These are phyloP conservation scores for Piaya cayana DNA, from an alignment of 2,113 vertebrate species.

Conservation along the genomic window DNA sequence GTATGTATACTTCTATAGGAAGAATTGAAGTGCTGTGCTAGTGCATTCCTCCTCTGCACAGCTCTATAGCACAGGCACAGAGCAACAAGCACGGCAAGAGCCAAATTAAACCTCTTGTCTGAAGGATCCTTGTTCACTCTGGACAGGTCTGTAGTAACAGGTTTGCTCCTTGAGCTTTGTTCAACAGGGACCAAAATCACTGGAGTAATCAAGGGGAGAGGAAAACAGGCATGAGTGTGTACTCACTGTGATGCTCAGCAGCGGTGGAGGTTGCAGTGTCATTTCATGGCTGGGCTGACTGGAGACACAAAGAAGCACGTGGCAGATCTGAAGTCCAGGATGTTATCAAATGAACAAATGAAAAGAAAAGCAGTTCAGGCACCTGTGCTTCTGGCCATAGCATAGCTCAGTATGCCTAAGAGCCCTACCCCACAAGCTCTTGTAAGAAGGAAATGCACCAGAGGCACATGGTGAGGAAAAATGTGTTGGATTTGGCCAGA, in stretches of 20 bases:
- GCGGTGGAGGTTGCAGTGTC: fast-evolving
- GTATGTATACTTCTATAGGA: background rate
- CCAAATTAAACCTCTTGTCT: background rate
- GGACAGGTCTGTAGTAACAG: background rate
- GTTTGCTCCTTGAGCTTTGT: fast-evolving
- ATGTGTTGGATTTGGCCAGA: background rate
- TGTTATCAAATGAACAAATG: background rate
- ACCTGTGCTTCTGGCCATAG: background rate
- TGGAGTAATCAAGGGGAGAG: background rate
- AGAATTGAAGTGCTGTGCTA: background rate
- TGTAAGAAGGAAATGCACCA: background rate
- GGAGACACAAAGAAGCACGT: background rate
- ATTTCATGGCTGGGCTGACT: background rate
- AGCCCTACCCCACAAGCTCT: background rate
- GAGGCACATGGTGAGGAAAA: background rate
- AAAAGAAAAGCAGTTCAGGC: background rate
- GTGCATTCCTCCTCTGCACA: background rate
- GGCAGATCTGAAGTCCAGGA: background rate
- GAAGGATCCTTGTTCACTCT: background rate
- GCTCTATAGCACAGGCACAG: background rate
- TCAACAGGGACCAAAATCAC: background rate
- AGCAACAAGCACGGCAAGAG: fast-evolving
- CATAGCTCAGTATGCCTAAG: too few species aligned
- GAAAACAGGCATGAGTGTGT: fast-evolving
- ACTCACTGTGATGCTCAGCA: fast-evolving